A percentile compares a stretch with the other conserved stretches of the same genome.
phyloP scores from a whole-genome alignment of 2,113 vertebrate genomes.

The Scartelaos histophorus region DNA sequence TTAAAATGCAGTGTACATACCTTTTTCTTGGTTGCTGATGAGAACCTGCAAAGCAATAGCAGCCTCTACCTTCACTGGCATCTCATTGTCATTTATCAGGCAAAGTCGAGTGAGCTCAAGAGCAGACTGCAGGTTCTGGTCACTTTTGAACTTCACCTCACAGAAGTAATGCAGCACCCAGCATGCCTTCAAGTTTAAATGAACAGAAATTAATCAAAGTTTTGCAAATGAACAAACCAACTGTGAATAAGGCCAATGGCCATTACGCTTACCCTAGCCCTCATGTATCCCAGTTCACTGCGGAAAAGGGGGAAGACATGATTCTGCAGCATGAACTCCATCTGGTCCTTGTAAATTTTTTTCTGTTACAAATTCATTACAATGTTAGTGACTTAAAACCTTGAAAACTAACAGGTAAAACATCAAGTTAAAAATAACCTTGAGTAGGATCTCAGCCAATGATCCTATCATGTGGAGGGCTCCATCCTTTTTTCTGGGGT shows the following conservation, averaged over 20 bases:
- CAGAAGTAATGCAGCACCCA: slow-evolving; percentile 99
- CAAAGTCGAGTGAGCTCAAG: slow-evolving; percentile 92
- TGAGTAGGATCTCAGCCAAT: slow-evolving; percentile 95
- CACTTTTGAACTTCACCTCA: slow-evolving; percentile 98
- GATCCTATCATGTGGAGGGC: slow-evolving; percentile 99
- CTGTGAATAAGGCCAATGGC: not conserved
- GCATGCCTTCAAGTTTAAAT: slow-evolving; percentile 82
- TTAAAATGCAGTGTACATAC: slow-evolving; percentile 60
- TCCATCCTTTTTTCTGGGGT: slow-evolving; percentile 97
- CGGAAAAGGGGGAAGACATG: slow-evolving; percentile 97
- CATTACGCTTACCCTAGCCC: slow-evolving; percentile 87
- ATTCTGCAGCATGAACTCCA: slow-evolving; percentile 98
- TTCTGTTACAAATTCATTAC: slow-evolving; percentile 76
- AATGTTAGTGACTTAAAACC: not conserved
- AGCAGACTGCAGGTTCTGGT: slow-evolving; percentile 96
- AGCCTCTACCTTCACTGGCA: slow-evolving; percentile 98
- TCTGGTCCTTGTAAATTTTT: slow-evolving; percentile 99
- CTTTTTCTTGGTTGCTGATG: slow-evolving; percentile 99
- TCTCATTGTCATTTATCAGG: slow-evolving; percentile 96
- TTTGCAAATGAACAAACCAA: not conserved
- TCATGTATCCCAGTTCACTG: slow-evolving; percentile 96
- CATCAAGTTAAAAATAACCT: slow-evolving; percentile 73
- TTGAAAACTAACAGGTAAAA: not conserved
- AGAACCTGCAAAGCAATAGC: slow-evolving; percentile 97
- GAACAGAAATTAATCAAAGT: not conserved